phyloP scores from a whole-genome alignment of 2,113 vertebrate genomes.

The Chaetodon trifascialis region DNA sequence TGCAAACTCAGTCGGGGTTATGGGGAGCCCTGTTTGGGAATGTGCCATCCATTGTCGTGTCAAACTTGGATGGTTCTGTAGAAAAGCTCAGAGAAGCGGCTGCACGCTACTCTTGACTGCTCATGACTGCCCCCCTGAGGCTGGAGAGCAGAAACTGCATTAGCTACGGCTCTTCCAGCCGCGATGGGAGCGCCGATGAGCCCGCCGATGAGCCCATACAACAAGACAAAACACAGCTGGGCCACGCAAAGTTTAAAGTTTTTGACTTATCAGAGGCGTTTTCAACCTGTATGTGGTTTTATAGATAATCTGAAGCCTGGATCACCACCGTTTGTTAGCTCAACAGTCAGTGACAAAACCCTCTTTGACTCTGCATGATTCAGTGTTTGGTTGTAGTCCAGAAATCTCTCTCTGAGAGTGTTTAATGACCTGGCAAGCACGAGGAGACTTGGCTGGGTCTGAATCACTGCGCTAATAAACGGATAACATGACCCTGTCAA shows the following conservation, averaged over 20 bases:
- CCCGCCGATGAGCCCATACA: no score
- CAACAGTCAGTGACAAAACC: conserved; percentile 26
- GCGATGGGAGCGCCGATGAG: no score
- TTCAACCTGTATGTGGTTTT: background rate
- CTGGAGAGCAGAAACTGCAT: background rate
- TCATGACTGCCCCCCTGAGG: background rate
- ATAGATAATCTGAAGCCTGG: background rate
- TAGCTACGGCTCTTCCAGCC: background rate
- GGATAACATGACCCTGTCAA: conserved; percentile 53
- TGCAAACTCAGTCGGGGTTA: background rate
- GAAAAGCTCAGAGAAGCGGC: background rate
- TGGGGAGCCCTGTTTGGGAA: background rate
- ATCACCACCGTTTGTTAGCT: conserved; percentile 13
- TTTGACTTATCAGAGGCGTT: background rate
- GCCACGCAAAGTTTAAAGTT: no score
- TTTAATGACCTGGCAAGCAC: conserved; percentile 61
- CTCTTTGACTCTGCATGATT: conserved; percentile 29
- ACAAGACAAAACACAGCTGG: background rate
- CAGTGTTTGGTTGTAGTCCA: conserved; percentile 58
- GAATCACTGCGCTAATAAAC: conserved; percentile 56
- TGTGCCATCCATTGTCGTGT: background rate
- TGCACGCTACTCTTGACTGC: background rate
- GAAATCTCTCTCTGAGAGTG: conserved; percentile 36
- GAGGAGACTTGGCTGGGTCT: conserved; percentile 45
- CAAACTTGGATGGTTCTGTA: background rate